A percentile compares a stretch with the other conserved stretches of the same genome.
Evolutionary conservation across 2,888 invertebrate species (phyloP).

Genomic region (Noctua comes): DNA sequence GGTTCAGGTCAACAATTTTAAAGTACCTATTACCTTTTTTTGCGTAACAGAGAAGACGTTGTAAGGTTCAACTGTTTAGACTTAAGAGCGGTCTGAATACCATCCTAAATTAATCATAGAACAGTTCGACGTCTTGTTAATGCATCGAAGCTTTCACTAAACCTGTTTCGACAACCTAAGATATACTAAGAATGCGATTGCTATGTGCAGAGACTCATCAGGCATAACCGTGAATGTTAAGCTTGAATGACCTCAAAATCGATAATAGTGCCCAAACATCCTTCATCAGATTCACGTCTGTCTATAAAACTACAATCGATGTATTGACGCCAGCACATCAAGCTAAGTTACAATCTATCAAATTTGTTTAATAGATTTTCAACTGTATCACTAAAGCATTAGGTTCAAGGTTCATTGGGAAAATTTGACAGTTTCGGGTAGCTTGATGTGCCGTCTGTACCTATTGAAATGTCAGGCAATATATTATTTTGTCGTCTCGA

Average conservation of each 20-base stretch:
- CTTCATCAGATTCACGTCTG: constrained; percentile 20
- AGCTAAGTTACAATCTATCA: too few species aligned
- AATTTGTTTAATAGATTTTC: too few species aligned
- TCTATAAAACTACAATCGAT: constrained; percentile 16
- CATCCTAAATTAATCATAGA: not conserved
- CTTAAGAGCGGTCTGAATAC: not conserved
- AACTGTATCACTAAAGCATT: too few species aligned
- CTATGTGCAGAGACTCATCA: not conserved
- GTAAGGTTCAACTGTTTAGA: not conserved
- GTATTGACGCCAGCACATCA: too few species aligned
- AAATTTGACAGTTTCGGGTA: too few species aligned
- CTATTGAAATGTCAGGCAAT: constrained; percentile 20
- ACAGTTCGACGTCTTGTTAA: not conserved
- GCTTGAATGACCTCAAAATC: constrained; percentile 13
- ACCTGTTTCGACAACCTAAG: not conserved
- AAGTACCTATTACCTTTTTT: not conserved
- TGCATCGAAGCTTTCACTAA: not conserved
- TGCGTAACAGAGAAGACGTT: not conserved
- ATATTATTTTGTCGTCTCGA: constrained; percentile 16
- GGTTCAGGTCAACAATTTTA: not conserved
- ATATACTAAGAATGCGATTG: not conserved
- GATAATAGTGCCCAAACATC: constrained; percentile 6
- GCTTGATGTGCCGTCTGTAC: too few species aligned
- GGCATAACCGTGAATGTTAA: not conserved
- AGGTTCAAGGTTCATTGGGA: too few species aligned